Conservation (phyloP, 1,140 invertebrate genomes). For the Daktulosphaira vitifoliae region DNA sequence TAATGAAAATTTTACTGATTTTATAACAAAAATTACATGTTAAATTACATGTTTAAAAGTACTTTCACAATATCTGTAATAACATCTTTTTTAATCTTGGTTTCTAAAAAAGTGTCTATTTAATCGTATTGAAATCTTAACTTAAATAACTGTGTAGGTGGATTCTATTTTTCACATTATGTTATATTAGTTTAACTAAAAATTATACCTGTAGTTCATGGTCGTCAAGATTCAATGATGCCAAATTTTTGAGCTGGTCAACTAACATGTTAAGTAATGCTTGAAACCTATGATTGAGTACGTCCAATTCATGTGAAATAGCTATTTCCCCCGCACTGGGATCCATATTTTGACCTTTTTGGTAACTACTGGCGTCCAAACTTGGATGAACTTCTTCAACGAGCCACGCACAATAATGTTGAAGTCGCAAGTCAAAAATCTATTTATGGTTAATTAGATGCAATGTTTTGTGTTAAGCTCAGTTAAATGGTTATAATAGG, state of each 20-base stretch:
- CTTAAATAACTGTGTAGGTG: no score
- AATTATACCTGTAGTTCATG: constrained; percentile 44
- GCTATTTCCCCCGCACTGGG: constrained; percentile 61
- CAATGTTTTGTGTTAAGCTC: constrained; percentile 40
- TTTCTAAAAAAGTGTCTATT: no score
- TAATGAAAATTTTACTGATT: no score
- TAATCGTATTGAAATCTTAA: no score
- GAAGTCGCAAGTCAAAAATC: constrained; percentile 81
- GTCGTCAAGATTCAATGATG: constrained; percentile 44
- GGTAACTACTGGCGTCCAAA: constrained; percentile 53
- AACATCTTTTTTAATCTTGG: no score
- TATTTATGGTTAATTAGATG: constrained; percentile 44
- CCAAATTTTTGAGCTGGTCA: constrained; percentile 48
- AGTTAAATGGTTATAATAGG: constrained; percentile 43
- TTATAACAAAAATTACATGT: no score
- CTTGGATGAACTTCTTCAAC: constrained; percentile 79
- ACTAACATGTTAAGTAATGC: constrained; percentile 63
- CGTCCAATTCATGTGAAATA: constrained; percentile 76
- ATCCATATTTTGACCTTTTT: constrained; percentile 39
- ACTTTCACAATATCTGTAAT: no score
- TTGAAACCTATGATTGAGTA: constrained; percentile 72
- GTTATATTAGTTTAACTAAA: background rate
- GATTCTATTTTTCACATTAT: no score
- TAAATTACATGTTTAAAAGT: no score
- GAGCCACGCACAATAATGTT: constrained; percentile 78